Conservation (phyloP, 2,797 vertebrate species). For the Glyptemys insculpta region DNA sequence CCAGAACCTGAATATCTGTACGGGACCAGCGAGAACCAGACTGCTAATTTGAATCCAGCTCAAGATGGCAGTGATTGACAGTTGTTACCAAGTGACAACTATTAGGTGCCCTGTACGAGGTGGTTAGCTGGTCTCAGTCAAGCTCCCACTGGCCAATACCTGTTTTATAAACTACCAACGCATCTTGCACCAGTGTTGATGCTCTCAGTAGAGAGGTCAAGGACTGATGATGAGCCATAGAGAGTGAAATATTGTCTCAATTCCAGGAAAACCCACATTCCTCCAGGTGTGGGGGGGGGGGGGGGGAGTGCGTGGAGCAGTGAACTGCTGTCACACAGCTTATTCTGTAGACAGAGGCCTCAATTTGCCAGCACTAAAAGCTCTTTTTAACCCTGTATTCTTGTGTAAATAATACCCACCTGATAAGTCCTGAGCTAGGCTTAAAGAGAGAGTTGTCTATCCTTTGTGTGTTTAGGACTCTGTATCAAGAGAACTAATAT, state of each 20-base stretch:
- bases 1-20: background rate
- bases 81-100: background rate
- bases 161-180: background rate
- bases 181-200: background rate
- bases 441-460: background rate
- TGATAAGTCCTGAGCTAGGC: background rate
- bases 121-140: background rate
- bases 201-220: accelerated
- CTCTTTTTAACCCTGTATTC: background rate
- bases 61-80: background rate
- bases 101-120: accelerated
- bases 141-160: background rate
- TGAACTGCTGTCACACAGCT: accelerated
- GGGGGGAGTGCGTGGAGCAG: background rate
- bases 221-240: background rate
- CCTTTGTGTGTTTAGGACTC: background rate
- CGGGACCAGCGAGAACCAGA: background rate
- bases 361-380: background rate
- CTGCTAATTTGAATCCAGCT: background rate
- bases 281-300: accelerated
- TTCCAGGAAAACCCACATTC: background rate
- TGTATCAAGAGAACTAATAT: slow-evolving; percentile 64
- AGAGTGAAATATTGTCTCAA: background rate
- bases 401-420: accelerated
- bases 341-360: background rate